A percentile compares a stretch with the other conserved stretches of the same genome.
Conservation (phyloP, 2,888 invertebrate species). For the Cremastobaeus sp. region DNA sequence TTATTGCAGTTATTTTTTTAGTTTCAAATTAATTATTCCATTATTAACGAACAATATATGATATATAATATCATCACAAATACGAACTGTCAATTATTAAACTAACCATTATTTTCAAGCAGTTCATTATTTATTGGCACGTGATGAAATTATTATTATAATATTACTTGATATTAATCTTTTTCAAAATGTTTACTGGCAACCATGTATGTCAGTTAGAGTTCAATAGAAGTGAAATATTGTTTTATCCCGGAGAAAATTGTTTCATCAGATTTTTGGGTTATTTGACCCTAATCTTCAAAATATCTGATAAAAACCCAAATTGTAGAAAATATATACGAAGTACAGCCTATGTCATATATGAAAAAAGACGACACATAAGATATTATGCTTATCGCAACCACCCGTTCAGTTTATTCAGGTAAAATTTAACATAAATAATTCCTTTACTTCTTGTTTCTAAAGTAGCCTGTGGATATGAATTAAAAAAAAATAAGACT, state of each 20-base stretch:
- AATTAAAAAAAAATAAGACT: too few species aligned
- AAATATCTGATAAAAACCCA: slow-evolving; percentile 72
- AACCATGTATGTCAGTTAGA: slow-evolving; percentile 69
- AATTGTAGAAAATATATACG: slow-evolving; percentile 71
- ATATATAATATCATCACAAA: too few species aligned
- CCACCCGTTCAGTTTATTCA: slow-evolving; percentile 75
- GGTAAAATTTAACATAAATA: slow-evolving; percentile 62
- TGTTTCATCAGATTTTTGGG: slow-evolving; percentile 53
- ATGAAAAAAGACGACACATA: slow-evolving; percentile 71
- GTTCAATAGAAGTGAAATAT: slow-evolving; percentile 62
- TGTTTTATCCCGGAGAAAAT: slow-evolving; percentile 65
- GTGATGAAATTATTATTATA: too few species aligned
- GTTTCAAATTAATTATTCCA: too few species aligned
- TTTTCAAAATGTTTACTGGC: slow-evolving; percentile 39
- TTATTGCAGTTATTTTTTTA: not conserved
- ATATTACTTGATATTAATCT: not conserved
- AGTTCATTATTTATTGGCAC: too few species aligned
- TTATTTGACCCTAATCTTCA: slow-evolving; percentile 62
- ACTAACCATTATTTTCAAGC: too few species aligned
- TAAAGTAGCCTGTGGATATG: too few species aligned
- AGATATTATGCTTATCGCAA: slow-evolving; percentile 66
- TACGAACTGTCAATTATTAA: too few species aligned
- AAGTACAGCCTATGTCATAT: slow-evolving; percentile 70
- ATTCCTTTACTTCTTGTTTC: too few species aligned
- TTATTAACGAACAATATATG: too few species aligned